Evolutionary conservation across 2,113 vertebrate genomes (phyloP).

Genomic region (Euleptes europaea): DNA sequence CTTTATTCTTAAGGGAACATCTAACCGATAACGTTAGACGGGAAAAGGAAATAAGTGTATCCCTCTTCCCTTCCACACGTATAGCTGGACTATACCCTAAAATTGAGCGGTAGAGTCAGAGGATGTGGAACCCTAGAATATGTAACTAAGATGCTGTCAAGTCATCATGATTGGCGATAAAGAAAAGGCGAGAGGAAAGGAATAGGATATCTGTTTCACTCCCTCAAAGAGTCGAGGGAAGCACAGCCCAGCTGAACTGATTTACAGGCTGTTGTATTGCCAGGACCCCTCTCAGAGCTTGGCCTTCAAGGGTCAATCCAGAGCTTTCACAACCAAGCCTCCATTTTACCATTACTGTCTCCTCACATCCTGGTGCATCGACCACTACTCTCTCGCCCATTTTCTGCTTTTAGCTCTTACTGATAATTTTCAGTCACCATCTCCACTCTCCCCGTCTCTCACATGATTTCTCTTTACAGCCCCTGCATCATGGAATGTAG

Average conservation of each 20-base stretch:
- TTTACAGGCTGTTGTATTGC: background rate
- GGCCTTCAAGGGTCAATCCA: background rate
- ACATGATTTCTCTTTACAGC: background rate
- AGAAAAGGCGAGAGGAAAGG: background rate
- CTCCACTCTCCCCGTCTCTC: background rate
- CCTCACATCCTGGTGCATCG: background rate
- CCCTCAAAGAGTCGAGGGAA: background rate
- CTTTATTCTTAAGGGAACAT: conserved; percentile 12
- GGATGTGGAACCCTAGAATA: background rate
- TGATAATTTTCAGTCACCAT: background rate
- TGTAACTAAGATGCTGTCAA: background rate
- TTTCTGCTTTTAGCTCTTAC: background rate
- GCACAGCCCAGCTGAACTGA: background rate
- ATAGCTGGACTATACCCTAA: background rate
- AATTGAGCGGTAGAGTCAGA: background rate
- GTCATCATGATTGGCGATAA: background rate
- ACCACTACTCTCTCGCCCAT: background rate
- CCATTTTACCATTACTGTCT: background rate
- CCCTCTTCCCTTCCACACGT: background rate
- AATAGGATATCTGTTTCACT: background rate
- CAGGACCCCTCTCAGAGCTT: background rate
- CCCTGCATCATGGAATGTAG: background rate
- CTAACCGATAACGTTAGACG: background rate
- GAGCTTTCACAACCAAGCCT: background rate
- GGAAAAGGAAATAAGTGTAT: background rate